Evolutionary conservation across 1,140 invertebrate genomes (phyloP).

Genomic region (Papilio polytes): DNA sequence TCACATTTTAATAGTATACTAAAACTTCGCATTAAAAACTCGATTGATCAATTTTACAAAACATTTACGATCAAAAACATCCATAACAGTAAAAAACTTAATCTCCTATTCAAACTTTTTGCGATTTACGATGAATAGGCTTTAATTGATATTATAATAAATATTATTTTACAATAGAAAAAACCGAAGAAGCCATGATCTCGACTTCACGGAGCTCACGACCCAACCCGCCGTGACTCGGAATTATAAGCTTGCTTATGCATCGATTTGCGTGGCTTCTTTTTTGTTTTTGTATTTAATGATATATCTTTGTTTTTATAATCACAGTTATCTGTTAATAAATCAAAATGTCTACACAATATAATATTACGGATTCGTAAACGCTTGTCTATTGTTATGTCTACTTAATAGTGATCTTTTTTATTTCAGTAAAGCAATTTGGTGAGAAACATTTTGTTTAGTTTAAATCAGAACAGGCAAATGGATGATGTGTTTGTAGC

Average conservation of each 20-base stretch:
- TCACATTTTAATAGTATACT: background rate
- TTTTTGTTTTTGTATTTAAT: conserved; percentile 51
- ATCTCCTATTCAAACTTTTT: conserved; percentile 39
- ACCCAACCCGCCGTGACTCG: conserved; percentile 60
- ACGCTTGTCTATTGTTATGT: background rate
- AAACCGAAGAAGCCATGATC: conserved; percentile 47
- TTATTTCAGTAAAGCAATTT: background rate
- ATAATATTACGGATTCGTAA: background rate
- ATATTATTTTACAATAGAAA: conserved; percentile 51
- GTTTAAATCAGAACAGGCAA: no score
- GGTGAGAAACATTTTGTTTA: no score
- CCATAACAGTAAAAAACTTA: conserved; percentile 22
- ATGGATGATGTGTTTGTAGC: no score
- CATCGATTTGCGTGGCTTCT: conserved; percentile 57
- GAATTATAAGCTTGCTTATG: conserved; percentile 49
- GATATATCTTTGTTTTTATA: conserved; percentile 12
- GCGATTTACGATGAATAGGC: conserved; percentile 45
- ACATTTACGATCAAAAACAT: conserved; percentile 32
- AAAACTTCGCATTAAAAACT: background rate
- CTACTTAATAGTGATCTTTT: background rate
- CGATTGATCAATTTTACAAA: conserved; percentile 27
- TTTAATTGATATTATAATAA: conserved; percentile 50
- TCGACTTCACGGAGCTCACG: conserved; percentile 74
- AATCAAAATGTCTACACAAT: background rate
- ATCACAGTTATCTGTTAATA: background rate